phyloP scores from a whole-genome alignment of 1,140 invertebrate species.

The Babylonia areolata region DNA sequence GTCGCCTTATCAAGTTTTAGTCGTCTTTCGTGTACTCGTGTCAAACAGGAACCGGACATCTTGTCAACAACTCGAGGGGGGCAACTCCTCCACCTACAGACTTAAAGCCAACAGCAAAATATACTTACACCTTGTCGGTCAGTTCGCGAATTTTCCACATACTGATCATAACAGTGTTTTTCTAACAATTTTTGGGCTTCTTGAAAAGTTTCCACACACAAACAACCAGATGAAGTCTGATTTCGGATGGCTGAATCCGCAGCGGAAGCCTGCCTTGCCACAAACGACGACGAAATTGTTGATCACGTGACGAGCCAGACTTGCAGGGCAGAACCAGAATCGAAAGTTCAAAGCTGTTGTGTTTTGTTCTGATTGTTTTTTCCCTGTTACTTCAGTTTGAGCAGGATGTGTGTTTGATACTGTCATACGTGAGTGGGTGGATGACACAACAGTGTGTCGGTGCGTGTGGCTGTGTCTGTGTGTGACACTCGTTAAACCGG shows the following conservation, averaged over 20 bases:
- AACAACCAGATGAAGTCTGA: constrained; percentile 13
- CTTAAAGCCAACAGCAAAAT: not conserved
- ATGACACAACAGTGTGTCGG: too few relatives aligned
- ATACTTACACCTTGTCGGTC: constrained; percentile 96
- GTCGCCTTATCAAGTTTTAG: not conserved
- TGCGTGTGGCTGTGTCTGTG: too few relatives aligned
- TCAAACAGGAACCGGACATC: constrained; percentile 31
- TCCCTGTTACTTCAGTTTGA: too few relatives aligned
- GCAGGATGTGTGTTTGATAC: too few relatives aligned
- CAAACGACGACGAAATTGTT: not conserved
- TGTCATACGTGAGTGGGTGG: too few relatives aligned
- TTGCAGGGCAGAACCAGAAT: too few relatives aligned
- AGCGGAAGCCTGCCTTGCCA: constrained; percentile 23
- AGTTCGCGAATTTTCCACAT: constrained; percentile 94
- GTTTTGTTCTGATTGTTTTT: too few relatives aligned
- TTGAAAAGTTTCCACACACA: not conserved
- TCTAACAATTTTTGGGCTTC: not conserved
- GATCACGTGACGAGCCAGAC: constrained; percentile 32
- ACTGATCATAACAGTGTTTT: constrained; percentile 41
- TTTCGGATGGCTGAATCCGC: not conserved
- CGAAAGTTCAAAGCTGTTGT: not conserved
- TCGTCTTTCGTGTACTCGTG: constrained; percentile 16
- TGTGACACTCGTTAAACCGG: too few relatives aligned
- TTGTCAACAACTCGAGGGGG: not conserved
- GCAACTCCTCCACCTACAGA: not conserved